These are phyloP conservation scores for Drosophila willistoni DNA, from an alignment of 1,140 invertebrate genomes.

Conservation along the genomic window DNA sequence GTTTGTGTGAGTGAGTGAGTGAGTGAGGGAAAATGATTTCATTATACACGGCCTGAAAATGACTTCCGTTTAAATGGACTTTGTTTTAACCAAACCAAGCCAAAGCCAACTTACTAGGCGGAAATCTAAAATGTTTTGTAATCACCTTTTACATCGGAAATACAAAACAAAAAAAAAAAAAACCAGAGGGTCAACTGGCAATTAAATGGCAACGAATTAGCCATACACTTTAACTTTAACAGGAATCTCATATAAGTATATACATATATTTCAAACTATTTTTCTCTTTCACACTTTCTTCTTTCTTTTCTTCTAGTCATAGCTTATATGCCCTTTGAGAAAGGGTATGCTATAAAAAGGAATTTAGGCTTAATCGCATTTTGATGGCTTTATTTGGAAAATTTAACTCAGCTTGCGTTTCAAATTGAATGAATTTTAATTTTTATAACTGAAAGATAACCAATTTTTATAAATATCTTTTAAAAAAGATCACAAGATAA, in stretches of 20 bases:
- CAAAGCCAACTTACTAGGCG: constrained; percentile 17
- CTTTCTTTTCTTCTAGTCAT: too few relatives aligned
- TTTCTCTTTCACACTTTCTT: too few relatives aligned
- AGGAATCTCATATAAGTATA: too few relatives aligned
- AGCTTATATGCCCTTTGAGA: neutral
- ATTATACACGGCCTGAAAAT: constrained; percentile 70
- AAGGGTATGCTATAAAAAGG: neutral
- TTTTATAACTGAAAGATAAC: too few relatives aligned
- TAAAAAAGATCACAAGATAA: too few relatives aligned
- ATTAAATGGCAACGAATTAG: too few relatives aligned
- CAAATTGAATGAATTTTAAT: neutral
- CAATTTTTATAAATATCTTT: too few relatives aligned
- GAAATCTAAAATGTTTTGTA: constrained; percentile 65
- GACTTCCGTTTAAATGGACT: constrained; percentile 77
- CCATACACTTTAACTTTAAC: too few relatives aligned
- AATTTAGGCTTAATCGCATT: constrained; percentile 57
- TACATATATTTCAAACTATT: too few relatives aligned
- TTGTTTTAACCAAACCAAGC: constrained; percentile 56
- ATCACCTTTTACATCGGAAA: constrained; percentile 69
- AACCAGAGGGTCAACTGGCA: neutral
- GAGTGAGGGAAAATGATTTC: constrained; percentile 53
- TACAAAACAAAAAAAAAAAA: constrained; percentile 16
- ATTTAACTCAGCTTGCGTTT: constrained; percentile 14
- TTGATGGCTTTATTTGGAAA: constrained; percentile 72
- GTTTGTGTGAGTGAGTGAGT: neutral